A percentile compares a stretch with the other conserved stretches of the same genome.
These are phyloP conservation scores for Caiman crocodilus DNA, from an alignment of 2,797 vertebrate species.

Conservation along the genomic window DNA sequence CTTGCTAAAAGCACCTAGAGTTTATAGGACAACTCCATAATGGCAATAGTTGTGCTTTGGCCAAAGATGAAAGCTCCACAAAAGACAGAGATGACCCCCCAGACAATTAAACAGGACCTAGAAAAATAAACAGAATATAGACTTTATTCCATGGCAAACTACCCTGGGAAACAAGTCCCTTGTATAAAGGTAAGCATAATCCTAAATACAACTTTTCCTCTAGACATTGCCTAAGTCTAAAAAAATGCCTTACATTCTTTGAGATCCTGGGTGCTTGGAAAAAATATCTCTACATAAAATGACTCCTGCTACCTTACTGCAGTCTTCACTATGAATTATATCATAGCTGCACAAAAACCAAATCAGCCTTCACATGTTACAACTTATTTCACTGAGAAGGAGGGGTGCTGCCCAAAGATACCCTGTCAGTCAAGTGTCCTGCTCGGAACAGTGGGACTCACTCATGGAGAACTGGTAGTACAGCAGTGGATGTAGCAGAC, in stretches of 20 bases:
- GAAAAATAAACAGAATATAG: too few relatives aligned
- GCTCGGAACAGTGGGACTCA: background rate
- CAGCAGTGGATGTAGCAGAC: background rate
- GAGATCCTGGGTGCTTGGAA: background rate
- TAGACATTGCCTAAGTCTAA: background rate
- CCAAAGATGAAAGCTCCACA: conserved; percentile 93
- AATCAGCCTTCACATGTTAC: background rate
- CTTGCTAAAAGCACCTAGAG: conserved; percentile 43
- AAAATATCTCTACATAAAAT: background rate
- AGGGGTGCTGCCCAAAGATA: background rate
- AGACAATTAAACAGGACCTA: conserved; percentile 87
- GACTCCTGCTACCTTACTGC: background rate
- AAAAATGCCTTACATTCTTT: background rate
- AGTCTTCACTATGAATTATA: background rate
- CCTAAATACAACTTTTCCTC: background rate
- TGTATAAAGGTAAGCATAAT: background rate
- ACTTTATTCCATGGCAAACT: too few relatives aligned
- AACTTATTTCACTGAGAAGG: background rate
- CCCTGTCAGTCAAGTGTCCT: background rate
- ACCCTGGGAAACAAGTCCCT: background rate
- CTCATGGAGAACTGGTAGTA: background rate
- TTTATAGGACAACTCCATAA: conserved; percentile 86
- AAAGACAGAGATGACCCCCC: conserved; percentile 89
- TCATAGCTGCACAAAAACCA: background rate
- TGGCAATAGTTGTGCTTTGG: conserved; percentile 89